Percentiles rank a stretch among this genome's conserved stretches.
Conservation (phyloP, 2,888 invertebrate species). For the Conus canariensis region DNA sequence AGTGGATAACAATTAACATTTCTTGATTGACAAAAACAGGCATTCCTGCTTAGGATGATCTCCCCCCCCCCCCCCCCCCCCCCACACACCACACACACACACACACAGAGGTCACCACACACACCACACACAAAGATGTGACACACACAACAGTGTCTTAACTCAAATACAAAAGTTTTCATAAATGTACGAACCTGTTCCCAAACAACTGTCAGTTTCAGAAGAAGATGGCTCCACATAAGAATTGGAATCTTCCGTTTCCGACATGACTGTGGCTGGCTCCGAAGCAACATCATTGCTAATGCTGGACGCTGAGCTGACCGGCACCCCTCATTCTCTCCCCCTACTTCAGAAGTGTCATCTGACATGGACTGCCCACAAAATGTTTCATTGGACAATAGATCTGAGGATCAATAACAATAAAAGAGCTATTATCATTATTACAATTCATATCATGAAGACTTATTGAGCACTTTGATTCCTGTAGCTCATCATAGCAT, state of each 20-base stretch:
- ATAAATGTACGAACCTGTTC: neutral
- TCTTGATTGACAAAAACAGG: no score
- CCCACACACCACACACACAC: neutral
- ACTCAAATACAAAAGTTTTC: neutral
- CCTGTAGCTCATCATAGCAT: neutral
- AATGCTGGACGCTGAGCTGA: conserved; percentile 37
- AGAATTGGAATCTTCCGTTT: conserved; percentile 39
- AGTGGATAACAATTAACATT: neutral
- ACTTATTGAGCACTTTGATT: neutral
- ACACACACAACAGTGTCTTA: neutral
- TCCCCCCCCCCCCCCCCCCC: no score
- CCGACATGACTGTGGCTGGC: conserved; percentile 6
- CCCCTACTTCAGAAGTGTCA: conserved; percentile 37
- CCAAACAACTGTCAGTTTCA: conserved; percentile 35
- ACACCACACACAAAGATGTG: neutral
- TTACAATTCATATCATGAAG: neutral
- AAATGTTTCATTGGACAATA: no score
- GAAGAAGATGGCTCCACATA: conserved; percentile 38
- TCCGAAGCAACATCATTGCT: conserved; percentile 31
- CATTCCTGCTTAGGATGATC: no score
- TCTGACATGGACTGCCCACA: conserved; percentile 31
- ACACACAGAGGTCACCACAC: neutral
- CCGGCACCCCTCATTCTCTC: conserved; percentile 30
- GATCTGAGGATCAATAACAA: no score
- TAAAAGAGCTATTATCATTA: no score